Percentiles rank a stretch among this genome's conserved stretches.
phyloP scores from a whole-genome alignment of 2,797 vertebrate species.

The Manis crassicaudata region DNA sequence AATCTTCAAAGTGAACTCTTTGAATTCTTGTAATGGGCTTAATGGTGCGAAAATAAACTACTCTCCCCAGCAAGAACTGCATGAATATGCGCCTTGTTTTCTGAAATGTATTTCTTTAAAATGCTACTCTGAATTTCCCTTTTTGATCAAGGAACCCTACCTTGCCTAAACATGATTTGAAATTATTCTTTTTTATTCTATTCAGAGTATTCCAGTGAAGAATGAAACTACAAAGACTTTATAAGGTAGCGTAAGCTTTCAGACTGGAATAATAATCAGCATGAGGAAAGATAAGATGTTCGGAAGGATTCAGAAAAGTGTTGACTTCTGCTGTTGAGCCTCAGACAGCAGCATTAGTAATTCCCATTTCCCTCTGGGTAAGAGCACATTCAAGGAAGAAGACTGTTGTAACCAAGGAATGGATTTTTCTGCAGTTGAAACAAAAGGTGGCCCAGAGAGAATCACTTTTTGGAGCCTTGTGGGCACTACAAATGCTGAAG shows the following conservation, averaged over 20 bases:
- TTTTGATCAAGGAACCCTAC: slow-evolving; percentile 26
- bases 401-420: not conserved
- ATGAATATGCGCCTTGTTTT: not conserved
- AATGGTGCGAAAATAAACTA: slow-evolving; percentile 1
- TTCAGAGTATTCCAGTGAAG: slow-evolving; percentile 58
- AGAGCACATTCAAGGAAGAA: slow-evolving; percentile 26
- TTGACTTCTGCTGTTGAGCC: slow-evolving; percentile 21
- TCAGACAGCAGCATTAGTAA: not conserved
- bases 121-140: not conserved
- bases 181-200: slow-evolving; percentile 52
- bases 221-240: slow-evolving; percentile 14
- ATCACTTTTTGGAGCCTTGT: not conserved
- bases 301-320: slow-evolving; percentile 22
- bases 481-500: not conserved
- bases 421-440: not conserved
- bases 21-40: not conserved
- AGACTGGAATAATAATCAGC: slow-evolving; percentile 48
- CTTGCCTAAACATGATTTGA: slow-evolving; percentile 47
- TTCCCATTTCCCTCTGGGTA: not conserved
- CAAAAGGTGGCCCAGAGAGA: not conserved
- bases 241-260: slow-evolving; percentile 24
- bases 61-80: not conserved
- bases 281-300: slow-evolving; percentile 38
- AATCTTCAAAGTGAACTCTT: slow-evolving; percentile 28
- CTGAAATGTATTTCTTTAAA: not conserved